These are phyloP conservation scores for Tylochromis polylepis DNA, from an alignment of 2,113 vertebrate species.

Conservation along the genomic window DNA sequence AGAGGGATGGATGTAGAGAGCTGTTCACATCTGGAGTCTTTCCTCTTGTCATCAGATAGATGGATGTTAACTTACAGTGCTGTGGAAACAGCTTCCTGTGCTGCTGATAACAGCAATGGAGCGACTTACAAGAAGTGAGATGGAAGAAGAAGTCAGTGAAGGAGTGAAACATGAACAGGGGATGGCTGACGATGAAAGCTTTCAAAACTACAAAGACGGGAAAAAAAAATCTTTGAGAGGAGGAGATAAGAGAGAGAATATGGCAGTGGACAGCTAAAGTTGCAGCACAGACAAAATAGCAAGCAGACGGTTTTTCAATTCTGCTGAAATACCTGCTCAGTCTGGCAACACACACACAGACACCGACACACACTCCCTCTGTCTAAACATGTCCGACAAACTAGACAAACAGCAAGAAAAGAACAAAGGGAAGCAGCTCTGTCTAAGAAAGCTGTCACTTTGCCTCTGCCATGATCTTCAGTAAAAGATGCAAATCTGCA, in stretches of 20 bases:
- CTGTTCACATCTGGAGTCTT: slow-evolving; percentile 88
- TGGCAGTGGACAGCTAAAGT: neutral
- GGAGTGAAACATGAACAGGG: slow-evolving; percentile 26
- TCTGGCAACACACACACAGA: neutral
- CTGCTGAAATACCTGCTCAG: slow-evolving; percentile 19
- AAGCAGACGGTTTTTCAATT: neutral
- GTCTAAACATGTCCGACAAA: slow-evolving; percentile 1
- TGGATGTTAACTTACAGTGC: slow-evolving; percentile 62
- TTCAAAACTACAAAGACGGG: neutral
- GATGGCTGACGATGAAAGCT: neutral
- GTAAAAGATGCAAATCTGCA: slow-evolving; percentile 45
- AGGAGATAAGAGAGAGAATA: neutral
- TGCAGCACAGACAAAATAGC: slow-evolving; percentile 28
- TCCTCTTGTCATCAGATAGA: slow-evolving; percentile 76
- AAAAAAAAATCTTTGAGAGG: neutral
- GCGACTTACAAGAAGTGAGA: neutral
- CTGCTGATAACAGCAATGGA: slow-evolving; percentile 57
- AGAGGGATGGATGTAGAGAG: slow-evolving; percentile 42
- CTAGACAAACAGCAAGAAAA: slow-evolving; percentile 25
- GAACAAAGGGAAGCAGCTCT: slow-evolving; percentile 29
- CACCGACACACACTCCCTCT: neutral
- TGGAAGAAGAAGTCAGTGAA: neutral
- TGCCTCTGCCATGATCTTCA: neutral
- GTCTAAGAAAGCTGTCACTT: slow-evolving; percentile 54
- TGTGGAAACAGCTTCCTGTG: slow-evolving; percentile 70